Percentiles rank a stretch among this genome's conserved stretches.
Conservation (phyloP, 2,113 vertebrate genomes). For the Ctenomys sociabilis region DNA sequence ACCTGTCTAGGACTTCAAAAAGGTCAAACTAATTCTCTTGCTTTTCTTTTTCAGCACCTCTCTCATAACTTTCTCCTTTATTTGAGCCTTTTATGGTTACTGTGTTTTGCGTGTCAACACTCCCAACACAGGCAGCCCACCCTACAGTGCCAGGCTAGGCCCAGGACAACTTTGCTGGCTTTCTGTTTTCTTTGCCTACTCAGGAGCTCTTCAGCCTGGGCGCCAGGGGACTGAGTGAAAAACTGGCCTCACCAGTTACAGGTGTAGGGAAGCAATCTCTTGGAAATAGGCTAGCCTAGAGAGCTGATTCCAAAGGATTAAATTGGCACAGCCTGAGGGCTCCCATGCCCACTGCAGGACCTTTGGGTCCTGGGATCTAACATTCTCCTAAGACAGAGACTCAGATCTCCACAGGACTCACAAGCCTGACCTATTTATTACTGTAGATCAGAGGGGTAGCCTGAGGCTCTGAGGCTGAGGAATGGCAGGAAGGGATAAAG, state of each 20-base stretch:
- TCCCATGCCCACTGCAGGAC: background rate
- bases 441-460: background rate
- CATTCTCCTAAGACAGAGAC: background rate
- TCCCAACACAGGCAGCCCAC: constrained; percentile 73
- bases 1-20: constrained; percentile 63
- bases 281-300: constrained; percentile 28
- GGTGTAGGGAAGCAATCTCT: background rate
- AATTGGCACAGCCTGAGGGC: background rate
- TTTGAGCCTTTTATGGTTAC: constrained; percentile 81
- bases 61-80: constrained; percentile 79
- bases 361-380: background rate
- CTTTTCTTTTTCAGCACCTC: constrained; percentile 65
- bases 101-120: constrained; percentile 74
- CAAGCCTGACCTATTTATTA: background rate
- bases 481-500: background rate
- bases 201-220: background rate
- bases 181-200: background rate
- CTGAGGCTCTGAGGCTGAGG: background rate
- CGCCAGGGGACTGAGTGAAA: background rate
- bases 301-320: background rate
- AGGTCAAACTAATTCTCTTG: constrained; percentile 60
- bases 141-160: constrained; percentile 52
- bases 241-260: constrained; percentile 12
- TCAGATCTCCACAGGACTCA: background rate
- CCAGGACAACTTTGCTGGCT: background rate